Base-by-base conservation (phyloP, 2,113 vertebrate genomes). In the Serranochromis macrocephalus region DNA sequence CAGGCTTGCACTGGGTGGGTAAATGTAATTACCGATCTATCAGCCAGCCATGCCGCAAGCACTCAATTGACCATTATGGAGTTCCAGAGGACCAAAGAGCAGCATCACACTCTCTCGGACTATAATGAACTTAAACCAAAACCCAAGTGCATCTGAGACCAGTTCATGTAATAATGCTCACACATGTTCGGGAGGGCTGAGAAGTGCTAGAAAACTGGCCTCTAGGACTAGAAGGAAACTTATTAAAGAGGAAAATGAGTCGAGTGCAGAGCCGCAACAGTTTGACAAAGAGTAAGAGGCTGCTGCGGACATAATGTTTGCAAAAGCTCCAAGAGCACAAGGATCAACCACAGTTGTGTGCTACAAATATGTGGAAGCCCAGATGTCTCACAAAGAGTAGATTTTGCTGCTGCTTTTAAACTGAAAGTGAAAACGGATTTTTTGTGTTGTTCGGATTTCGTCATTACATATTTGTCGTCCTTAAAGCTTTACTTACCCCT, bases 81-180 rank as follows among this genome's bases (percentile, higher is more conserved):
- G 40, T 84, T 89, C 80, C 87, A 9, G 19, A 68, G 75, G 86
- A 90, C 13, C 29, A 83, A 86, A 85, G 84, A 85, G 66, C 83
- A 68, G 31, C 58, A 87, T 91, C 85, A 82, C 83, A 55, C 73
- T 83, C 31, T 85, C 80, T 81, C 47, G 75, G 45, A 63, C 81
- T 61, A 51, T 24, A 86, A 78, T 78, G 80, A 66, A 91, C 94
- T 82, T 91, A 90, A 90, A 90, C 78, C n/a, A 87, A 84, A 86
- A 81, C 9, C 38, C 81, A 81, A 49, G 21, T 49, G 5, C 51
- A 26, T 73, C 73, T 17, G 66, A 85, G 80, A 57, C 57, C 8
- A 7, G 42, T 63, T 85, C 8, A 21, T 80, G 40, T 26, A 53
- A 61, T 54, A 42, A 83, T 80, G 84, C 49, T 68, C 85, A 21